phyloP scores from a whole-genome alignment of 2,113 vertebrate species.

The Limanda limanda region DNA sequence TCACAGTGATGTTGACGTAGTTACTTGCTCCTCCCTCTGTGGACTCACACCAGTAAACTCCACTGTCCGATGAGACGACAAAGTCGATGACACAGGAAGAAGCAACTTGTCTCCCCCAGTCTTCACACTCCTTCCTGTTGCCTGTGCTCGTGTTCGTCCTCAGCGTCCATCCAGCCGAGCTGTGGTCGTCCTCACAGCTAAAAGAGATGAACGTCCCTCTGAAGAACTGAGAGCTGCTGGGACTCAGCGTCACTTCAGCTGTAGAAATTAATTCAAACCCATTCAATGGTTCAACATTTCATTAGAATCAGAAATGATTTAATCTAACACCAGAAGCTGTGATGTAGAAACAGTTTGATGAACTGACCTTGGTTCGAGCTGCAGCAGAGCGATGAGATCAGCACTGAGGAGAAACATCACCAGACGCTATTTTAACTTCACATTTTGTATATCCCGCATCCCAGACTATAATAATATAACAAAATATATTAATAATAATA shows the following conservation, averaged over 20 bases:
- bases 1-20: slow-evolving; percentile 29
- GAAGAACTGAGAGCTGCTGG: slow-evolving; percentile 28
- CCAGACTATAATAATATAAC: too few species aligned
- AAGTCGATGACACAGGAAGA: not conserved
- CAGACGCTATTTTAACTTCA: too few species aligned
- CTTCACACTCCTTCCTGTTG: not conserved
- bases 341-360: too few species aligned
- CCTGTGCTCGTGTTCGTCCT: slow-evolving; percentile 8
- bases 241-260: slow-evolving; percentile 21
- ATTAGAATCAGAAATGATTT: too few species aligned
- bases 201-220: not conserved
- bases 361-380: too few species aligned
- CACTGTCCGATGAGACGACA: not conserved
- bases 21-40: slow-evolving; percentile 18
- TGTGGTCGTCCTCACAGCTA: slow-evolving; percentile 1
- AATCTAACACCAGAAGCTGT: too few species aligned
- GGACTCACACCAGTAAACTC: slow-evolving; percentile 48
- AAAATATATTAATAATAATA: too few species aligned
- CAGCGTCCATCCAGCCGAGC: slow-evolving; percentile 25
- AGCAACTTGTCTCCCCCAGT: slow-evolving; percentile 1
- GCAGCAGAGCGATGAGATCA: too few species aligned
- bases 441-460: too few species aligned
- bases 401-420: too few species aligned
- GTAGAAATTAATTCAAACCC: too few species aligned
- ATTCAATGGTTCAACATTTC: too few species aligned